Evolutionary conservation across 2,797 vertebrate genomes (phyloP).

Genomic region (Bradypodion ventrale): DNA sequence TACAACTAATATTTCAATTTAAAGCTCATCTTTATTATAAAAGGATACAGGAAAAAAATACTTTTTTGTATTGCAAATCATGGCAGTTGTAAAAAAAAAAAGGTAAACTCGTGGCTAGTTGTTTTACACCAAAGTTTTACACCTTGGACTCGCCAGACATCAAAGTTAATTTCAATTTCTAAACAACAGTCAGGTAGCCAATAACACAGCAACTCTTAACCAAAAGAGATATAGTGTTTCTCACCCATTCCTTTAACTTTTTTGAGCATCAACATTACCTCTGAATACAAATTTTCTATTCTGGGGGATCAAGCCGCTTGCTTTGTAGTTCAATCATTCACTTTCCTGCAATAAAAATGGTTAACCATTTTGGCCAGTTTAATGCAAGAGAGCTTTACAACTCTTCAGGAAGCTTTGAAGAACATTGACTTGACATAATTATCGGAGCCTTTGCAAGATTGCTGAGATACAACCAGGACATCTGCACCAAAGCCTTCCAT

Average conservation of each 20-base stretch:
- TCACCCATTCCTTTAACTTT: not conserved
- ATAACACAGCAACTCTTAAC: not conserved
- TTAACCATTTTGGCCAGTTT: not conserved
- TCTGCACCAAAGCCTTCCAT: not conserved
- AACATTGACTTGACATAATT: not conserved
- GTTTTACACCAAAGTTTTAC: constrained; percentile 23
- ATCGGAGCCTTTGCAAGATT: not conserved
- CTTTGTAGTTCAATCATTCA: not conserved
- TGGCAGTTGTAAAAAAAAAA: constrained; percentile 49
- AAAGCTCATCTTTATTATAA: constrained; percentile 67
- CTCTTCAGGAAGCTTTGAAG: not conserved
- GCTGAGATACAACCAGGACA: not conserved
- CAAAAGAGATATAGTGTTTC: not conserved
- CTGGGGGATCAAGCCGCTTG: not conserved
- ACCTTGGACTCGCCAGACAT: not conserved
- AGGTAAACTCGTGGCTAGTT: constrained; percentile 50
- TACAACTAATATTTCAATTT: constrained; percentile 27
- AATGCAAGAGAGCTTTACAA: not conserved
- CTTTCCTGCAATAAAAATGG: not conserved
- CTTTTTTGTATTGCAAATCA: constrained; percentile 46
- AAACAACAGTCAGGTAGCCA: not conserved
- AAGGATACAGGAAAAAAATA: constrained; percentile 58
- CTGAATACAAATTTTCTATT: not conserved
- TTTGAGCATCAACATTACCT: not conserved
- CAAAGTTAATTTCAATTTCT: constrained; percentile 33